These are phyloP conservation scores for Leguminivora glycinivorella DNA, from an alignment of 1,140 invertebrate species.

Conservation along the genomic window DNA sequence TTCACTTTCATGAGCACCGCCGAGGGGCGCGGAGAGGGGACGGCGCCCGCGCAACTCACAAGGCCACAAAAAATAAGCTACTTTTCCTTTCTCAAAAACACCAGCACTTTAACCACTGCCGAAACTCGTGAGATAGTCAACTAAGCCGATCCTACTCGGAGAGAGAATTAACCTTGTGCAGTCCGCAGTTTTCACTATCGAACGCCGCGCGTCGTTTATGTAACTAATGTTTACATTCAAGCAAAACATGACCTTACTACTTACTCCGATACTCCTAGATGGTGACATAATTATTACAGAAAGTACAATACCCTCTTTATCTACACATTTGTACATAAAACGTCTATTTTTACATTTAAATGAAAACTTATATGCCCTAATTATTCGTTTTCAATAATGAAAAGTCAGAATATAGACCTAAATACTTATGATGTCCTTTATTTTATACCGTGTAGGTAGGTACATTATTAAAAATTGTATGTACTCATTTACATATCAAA, in stretches of 20 bases:
- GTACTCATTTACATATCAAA: too few species aligned
- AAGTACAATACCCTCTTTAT: slow-evolving; percentile 16
- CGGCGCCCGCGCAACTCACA: slow-evolving; percentile 46
- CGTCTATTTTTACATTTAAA: neutral
- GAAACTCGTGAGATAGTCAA: slow-evolving; percentile 51
- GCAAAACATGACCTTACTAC: slow-evolving; percentile 28
- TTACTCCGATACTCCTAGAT: slow-evolving; percentile 9
- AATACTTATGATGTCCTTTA: too few species aligned
- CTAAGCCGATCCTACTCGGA: neutral
- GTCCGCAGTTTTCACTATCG: slow-evolving; percentile 36
- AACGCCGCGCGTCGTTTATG: slow-evolving; percentile 26
- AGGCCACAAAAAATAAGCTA: slow-evolving; percentile 68
- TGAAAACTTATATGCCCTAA: neutral
- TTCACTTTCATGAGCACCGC: slow-evolving; percentile 59
- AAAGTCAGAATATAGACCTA: too few species aligned
- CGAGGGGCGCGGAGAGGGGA: slow-evolving; percentile 28
- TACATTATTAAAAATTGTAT: too few species aligned
- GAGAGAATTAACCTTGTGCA: slow-evolving; percentile 21
- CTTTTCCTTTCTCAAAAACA: slow-evolving; percentile 76
- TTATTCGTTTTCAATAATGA: neutral
- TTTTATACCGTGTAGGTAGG: too few species aligned
- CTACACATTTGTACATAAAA: neutral
- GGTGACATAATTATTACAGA: slow-evolving; percentile 24
- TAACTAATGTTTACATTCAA: slow-evolving; percentile 26
- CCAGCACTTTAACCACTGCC: slow-evolving; percentile 69